phyloP scores from a whole-genome alignment of 2,888 invertebrate genomes.

The Coelinius sp. region DNA sequence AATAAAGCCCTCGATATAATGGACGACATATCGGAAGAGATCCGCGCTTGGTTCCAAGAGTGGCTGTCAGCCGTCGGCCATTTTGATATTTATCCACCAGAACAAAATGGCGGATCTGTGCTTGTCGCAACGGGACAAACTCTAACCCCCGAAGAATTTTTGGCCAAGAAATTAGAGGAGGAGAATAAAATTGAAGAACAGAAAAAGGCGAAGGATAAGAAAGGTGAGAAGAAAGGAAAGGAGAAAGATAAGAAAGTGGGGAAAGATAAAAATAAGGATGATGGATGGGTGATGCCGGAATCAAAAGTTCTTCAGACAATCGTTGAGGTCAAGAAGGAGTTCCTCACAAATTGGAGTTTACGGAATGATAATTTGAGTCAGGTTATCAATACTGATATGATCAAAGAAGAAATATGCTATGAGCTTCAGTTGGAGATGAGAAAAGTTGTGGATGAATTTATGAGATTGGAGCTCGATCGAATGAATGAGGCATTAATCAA shows the following conservation, averaged over 20 bases:
- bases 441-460: constrained; percentile 79
- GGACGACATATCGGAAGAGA: constrained; percentile 83
- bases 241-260: constrained; percentile 36
- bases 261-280: constrained; percentile 25
- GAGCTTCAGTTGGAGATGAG: constrained; percentile 79
- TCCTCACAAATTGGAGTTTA: constrained; percentile 71
- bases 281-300: constrained; percentile 59
- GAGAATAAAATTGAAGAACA: constrained; percentile 55
- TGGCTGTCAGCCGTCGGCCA: constrained; percentile 75
- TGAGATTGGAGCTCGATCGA: constrained; percentile 74
- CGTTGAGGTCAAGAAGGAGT: constrained; percentile 64
- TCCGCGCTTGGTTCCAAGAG: constrained; percentile 81
- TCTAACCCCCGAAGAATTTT: constrained; percentile 75
- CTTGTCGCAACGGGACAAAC: constrained; percentile 76
- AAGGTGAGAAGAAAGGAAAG: constrained; percentile 14
- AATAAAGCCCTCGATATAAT: constrained; percentile 73
- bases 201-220: constrained; percentile 26
- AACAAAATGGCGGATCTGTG: constrained; percentile 80
- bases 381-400: constrained; percentile 76
- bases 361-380: constrained; percentile 74
- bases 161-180: constrained; percentile 65
- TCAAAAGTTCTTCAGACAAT: constrained; percentile 51
- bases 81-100: constrained; percentile 83
- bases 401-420: constrained; percentile 77
- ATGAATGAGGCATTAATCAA: constrained; percentile 73